phyloP scores from a whole-genome alignment of 2,113 vertebrate species.

The Nyctereutes procyonoides region DNA sequence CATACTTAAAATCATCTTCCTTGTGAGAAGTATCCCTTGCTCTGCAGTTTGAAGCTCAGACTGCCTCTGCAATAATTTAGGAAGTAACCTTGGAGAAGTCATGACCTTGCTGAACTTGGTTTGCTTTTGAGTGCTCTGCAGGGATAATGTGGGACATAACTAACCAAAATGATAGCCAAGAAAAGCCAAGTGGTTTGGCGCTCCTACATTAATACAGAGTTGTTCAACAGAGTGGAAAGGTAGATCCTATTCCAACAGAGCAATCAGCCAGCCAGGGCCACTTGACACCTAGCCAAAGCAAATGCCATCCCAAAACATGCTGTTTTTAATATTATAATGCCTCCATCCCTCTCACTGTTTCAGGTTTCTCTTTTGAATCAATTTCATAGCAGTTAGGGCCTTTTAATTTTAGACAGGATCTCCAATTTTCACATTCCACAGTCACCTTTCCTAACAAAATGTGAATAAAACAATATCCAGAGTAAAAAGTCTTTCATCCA shows the following conservation, averaged over 20 bases:
- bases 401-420: conserved; percentile 18
- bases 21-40: background rate
- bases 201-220: background rate
- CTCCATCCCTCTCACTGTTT: background rate
- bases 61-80: background rate
- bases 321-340: background rate
- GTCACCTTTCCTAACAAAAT: conserved; percentile 39
- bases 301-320: conserved; percentile 5
- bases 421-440: background rate
- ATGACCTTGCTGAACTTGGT: background rate
- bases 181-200: background rate
- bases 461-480: conserved; percentile 30
- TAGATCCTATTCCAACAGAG: conserved; percentile 10
- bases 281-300: conserved; percentile 16
- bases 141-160: background rate
- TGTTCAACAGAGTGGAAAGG: conserved; percentile 39
- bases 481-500: conserved; percentile 54
- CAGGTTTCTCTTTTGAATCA: conserved; percentile 4
- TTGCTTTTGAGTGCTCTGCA: conserved; percentile 48
- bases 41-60: background rate
- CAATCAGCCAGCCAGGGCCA: background rate
- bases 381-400: background rate
- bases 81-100: background rate
- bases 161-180: conserved; percentile 21
- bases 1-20: background rate